Base-by-base conservation (phyloP, 2,797 vertebrate species). In the Brachyrhaphis roseni region DNA sequence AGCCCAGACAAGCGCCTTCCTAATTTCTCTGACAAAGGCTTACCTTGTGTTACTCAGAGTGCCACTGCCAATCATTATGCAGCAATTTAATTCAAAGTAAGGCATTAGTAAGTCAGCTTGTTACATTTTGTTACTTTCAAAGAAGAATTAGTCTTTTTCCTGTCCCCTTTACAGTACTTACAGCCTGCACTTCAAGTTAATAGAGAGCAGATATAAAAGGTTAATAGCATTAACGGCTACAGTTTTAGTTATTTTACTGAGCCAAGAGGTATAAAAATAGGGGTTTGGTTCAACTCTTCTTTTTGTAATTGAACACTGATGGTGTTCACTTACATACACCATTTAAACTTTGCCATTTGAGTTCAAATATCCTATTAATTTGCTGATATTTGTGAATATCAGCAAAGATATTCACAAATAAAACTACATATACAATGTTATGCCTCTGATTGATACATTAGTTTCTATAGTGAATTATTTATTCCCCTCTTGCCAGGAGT, bases 1-100 rank as follows among this genome's bases (percentile, higher is more conserved):
- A 57, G 55, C 26, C n/a, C 1, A 57, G 55, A 57, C 55, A 57
- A 57, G 59, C 1, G 28, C 16, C 28, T 62, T 34, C 28, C 59
- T 62, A 62, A 34, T 62, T 62, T n/a, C 12, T 57, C 55, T 57
- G n/a, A 28, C 13, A 57, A 57, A 16, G 31, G 59, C 59, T 34
- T 62, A 34, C 28, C 28, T 62, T 62, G 28, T 34, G 6, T 34
- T 34, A 34, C 59, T 62, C 15, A 62, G 59, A 62, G 31, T 62
- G 31, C 59, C 28, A 34, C 59, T 62, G 59, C 59, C 59, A 62
- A 18, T 62, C 28, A 62, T 66, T 39, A 66, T n/a, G 41, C 4
- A 15, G 36, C 18, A 78, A 49, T 73, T 83, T 34, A 78, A 59
- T 18, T 77, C 36, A 55, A 79, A 77, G 74, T 34, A 8, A 74